These are phyloP conservation scores for Haplotaxodon microlepis DNA, from an alignment of 2,113 vertebrate genomes.

Conservation along the genomic window DNA sequence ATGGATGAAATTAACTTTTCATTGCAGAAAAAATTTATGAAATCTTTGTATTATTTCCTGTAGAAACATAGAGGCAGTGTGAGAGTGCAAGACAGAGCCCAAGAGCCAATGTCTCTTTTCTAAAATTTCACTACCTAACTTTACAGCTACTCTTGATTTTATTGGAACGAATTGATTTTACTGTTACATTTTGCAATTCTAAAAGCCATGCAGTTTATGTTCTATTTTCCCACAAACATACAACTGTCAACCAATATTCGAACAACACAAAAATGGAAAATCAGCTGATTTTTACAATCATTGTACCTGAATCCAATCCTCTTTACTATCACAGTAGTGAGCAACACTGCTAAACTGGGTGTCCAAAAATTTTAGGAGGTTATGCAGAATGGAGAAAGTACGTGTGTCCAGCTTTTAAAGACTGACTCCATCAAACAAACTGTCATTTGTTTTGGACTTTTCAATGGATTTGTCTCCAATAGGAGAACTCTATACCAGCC, in stretches of 20 bases:
- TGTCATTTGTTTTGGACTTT: not conserved
- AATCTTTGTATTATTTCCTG: not conserved
- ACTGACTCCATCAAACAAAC: not conserved
- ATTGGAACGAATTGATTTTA: rapidly evolving
- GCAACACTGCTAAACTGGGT: not conserved
- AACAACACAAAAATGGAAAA: not conserved
- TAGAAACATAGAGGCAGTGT: not conserved
- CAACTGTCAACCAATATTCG: rapidly evolving
- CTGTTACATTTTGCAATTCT: not conserved
- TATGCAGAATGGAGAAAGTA: not conserved
- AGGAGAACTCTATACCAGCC: not conserved
- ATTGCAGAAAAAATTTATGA: not conserved
- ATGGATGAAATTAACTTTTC: not conserved
- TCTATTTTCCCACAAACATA: not conserved
- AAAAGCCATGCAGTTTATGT: not conserved
- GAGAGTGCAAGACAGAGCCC: not conserved
- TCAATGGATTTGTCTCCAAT: not conserved
- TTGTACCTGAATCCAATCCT: rapidly evolving
- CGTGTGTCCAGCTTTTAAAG: not conserved
- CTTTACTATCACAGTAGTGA: not conserved
- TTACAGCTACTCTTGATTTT: not conserved
- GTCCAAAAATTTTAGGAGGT: not conserved
- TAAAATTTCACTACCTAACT: not conserved
- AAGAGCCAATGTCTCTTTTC: not conserved
- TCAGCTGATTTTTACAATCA: not conserved